Evolutionary conservation across 1,140 invertebrate species (phyloP).

Genomic region (Laupala kohalensis): DNA sequence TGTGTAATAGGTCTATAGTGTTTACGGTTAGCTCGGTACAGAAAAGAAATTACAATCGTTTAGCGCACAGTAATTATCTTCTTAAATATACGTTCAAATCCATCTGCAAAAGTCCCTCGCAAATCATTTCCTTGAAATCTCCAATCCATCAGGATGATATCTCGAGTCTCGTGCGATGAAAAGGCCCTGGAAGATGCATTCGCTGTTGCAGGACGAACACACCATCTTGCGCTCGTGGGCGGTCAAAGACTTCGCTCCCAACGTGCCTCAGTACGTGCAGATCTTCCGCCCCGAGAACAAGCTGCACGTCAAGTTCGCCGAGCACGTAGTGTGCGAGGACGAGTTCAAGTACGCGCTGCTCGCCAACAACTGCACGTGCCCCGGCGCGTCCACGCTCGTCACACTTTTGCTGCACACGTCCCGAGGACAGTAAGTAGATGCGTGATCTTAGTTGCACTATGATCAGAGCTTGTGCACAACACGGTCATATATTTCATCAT

Average conservation of each 20-base stretch:
- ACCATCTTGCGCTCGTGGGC: slow-evolving; percentile 96
- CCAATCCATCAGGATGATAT: too few relatives aligned
- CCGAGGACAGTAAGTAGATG: slow-evolving; percentile 74
- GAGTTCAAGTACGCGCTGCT: slow-evolving; percentile 93
- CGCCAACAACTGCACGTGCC: slow-evolving; percentile 95
- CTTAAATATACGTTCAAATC: too few relatives aligned
- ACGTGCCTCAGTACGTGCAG: slow-evolving; percentile 93
- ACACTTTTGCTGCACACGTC: slow-evolving; percentile 91
- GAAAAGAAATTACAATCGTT: too few relatives aligned
- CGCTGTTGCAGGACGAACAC: slow-evolving; percentile 70
- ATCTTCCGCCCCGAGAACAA: slow-evolving; percentile 97
- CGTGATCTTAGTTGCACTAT: background rate
- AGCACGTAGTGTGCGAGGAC: slow-evolving; percentile 95
- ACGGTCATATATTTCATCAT: too few relatives aligned
- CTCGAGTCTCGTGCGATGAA: too few relatives aligned
- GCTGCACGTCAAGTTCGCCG: slow-evolving; percentile 95
- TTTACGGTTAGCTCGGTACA: too few relatives aligned
- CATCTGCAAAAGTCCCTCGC: too few relatives aligned
- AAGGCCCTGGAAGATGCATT: too few relatives aligned
- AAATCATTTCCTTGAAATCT: too few relatives aligned
- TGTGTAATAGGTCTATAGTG: too few relatives aligned
- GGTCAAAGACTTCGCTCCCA: slow-evolving; percentile 93
- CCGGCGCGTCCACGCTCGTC: slow-evolving; percentile 89
- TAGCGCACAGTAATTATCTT: too few relatives aligned
- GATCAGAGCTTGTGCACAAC: too few relatives aligned